Conservation (phyloP, 2,888 invertebrate genomes). For the Tachystola acroxantha region DNA sequence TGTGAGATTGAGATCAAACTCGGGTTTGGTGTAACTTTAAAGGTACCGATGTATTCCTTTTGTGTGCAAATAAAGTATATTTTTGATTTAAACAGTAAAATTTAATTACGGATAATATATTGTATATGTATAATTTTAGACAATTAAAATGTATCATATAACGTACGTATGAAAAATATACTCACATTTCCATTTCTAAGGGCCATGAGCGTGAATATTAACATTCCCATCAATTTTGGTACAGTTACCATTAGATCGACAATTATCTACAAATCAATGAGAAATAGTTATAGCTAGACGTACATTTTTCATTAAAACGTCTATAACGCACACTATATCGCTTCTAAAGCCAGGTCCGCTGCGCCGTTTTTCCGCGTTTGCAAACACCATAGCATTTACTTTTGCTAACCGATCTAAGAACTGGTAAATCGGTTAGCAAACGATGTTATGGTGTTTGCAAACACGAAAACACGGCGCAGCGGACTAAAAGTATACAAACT, state of each 20-base stretch:
- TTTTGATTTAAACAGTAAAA: background rate
- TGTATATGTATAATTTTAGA: too few species aligned
- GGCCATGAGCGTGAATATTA: background rate
- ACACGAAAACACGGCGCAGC: background rate
- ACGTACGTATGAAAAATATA: too few species aligned
- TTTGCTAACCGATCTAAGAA: background rate
- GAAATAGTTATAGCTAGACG: background rate
- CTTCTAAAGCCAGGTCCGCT: background rate
- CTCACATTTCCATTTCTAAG: constrained; percentile 1
- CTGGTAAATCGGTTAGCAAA: too few species aligned
- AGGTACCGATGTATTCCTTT: too few species aligned
- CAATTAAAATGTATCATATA: too few species aligned
- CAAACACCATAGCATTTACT: too few species aligned
- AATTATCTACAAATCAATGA: background rate
- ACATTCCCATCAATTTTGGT: background rate
- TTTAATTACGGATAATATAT: background rate
- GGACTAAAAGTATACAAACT: background rate
- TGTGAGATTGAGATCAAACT: too few species aligned
- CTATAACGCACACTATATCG: background rate
- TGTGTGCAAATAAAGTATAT: too few species aligned
- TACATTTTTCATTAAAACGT: background rate
- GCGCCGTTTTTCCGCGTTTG: too few species aligned
- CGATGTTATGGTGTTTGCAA: background rate
- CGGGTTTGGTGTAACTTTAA: too few species aligned
- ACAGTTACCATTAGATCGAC: constrained; percentile 1